A percentile compares a stretch with the other conserved stretches of the same genome.
These are phyloP conservation scores for Zapus hudsonius DNA, from an alignment of 2,113 vertebrate species.

Conservation along the genomic window DNA sequence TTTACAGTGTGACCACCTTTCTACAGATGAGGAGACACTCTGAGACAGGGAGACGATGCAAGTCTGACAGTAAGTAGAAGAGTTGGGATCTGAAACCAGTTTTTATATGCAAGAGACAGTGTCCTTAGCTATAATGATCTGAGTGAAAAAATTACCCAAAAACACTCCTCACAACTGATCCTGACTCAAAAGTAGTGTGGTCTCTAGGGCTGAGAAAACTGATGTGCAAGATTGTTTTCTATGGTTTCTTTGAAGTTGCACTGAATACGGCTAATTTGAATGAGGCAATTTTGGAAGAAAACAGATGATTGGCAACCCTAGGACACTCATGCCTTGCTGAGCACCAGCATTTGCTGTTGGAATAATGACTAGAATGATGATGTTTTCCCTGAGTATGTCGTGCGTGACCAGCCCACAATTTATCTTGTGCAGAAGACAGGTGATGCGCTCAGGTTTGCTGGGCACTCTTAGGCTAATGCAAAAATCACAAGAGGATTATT, in stretches of 20 bases:
- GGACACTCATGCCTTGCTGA: slow-evolving; percentile 26
- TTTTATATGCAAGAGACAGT: not conserved
- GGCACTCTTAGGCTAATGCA: slow-evolving; percentile 39
- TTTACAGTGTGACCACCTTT: not conserved
- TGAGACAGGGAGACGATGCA: not conserved
- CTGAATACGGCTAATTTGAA: slow-evolving; percentile 27
- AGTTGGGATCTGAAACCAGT: not conserved
- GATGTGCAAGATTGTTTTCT: not conserved
- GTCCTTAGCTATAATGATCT: not conserved
- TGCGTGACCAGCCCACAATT: not conserved
- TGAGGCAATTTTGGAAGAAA: not conserved
- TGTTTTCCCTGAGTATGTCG: not conserved
- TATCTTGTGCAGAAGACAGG: slow-evolving; percentile 29
- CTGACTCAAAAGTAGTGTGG: not conserved
- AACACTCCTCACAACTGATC: not conserved
- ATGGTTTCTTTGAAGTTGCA: slow-evolving; percentile 22
- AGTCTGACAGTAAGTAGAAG: not conserved
- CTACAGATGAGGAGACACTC: not conserved
- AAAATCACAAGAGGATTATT: slow-evolving; percentile 28
- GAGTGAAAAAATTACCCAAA: not conserved
- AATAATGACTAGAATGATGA: slow-evolving; percentile 47
- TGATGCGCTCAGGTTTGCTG: slow-evolving; percentile 20
- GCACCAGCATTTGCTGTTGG: slow-evolving; percentile 38
- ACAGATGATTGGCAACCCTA: slow-evolving; percentile 11
- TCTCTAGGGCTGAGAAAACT: not conserved